phyloP scores from a whole-genome alignment of 53 echinoderm and acorn worm species.

The Paracentrotus lividus region DNA sequence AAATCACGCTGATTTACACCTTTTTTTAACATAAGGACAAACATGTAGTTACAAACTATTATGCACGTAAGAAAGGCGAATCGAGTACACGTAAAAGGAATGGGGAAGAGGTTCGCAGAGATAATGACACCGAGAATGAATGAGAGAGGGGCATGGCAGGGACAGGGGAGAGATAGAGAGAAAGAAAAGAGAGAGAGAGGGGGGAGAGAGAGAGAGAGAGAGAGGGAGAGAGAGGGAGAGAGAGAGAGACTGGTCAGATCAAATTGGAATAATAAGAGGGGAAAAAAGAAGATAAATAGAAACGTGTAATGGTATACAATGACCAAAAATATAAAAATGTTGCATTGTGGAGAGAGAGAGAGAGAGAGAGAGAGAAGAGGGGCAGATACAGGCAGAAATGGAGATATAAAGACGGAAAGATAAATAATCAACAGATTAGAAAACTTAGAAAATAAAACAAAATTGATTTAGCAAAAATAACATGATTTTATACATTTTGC shows the following conservation, averaged over 20 bases:
- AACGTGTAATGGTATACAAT: background rate
- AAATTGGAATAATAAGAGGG: too few species aligned
- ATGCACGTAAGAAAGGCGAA: too few species aligned
- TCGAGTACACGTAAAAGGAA: too few species aligned
- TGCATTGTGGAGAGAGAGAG: background rate
- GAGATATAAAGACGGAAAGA: too few species aligned
- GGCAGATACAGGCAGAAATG: background rate
- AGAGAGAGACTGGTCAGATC: background rate
- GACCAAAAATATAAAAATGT: background rate
- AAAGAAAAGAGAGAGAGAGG: background rate
- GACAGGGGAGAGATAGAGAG: background rate
- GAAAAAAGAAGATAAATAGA: background rate
- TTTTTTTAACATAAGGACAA: background rate
- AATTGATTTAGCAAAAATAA: too few species aligned
- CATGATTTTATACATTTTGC: too few species aligned
- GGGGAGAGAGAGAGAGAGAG: background rate
- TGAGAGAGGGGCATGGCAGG: too few species aligned
- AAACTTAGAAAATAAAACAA: too few species aligned
- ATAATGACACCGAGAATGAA: too few species aligned
- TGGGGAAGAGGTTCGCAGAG: too few species aligned
- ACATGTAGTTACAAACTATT: background rate
- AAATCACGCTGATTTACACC: constrained; percentile 2
- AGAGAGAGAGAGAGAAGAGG: background rate
- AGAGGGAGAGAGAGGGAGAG: background rate
- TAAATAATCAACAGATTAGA: too few species aligned